phyloP scores from a whole-genome alignment of 2,888 invertebrate genomes.

The Tiliacea citrago region DNA sequence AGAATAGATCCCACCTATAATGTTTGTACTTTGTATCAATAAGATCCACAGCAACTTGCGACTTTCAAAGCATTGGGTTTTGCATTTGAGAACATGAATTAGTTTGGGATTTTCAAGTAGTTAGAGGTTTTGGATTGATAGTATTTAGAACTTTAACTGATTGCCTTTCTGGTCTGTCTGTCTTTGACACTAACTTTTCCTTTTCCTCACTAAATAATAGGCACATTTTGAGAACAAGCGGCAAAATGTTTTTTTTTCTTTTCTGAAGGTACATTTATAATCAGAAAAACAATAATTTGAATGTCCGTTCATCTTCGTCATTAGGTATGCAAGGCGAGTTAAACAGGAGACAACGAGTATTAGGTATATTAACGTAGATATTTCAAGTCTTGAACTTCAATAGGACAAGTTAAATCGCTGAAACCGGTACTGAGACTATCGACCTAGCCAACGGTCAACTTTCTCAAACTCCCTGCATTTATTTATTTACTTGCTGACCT shows the following conservation, averaged over 20 bases:
- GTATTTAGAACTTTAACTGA: slow-evolving; percentile 39
- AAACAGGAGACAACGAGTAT: no score
- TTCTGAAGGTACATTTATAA: background rate
- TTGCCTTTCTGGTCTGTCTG: slow-evolving; percentile 33
- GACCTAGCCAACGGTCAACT: no score
- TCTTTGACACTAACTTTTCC: slow-evolving; percentile 56
- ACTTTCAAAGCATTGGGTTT: slow-evolving; percentile 27
- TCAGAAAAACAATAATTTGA: background rate
- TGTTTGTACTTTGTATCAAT: background rate
- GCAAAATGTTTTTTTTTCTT: background rate
- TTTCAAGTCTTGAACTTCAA: background rate
- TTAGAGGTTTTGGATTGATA: slow-evolving; percentile 53
- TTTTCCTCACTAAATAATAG: slow-evolving; percentile 36
- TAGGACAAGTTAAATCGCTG: background rate
- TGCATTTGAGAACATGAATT: slow-evolving; percentile 41
- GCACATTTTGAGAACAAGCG: slow-evolving; percentile 17
- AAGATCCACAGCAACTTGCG: slow-evolving; percentile 39
- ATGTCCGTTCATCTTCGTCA: slow-evolving; percentile 28
- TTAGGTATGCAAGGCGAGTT: background rate
- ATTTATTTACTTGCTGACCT: no score
- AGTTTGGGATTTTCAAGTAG: slow-evolving; percentile 47
- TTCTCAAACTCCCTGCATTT: no score
- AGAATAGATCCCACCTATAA: background rate
- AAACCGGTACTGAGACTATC: no score
- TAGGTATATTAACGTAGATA: background rate